Evolutionary conservation across 2,113 vertebrate species (phyloP).

Genomic region (Tursiops truncatus): DNA sequence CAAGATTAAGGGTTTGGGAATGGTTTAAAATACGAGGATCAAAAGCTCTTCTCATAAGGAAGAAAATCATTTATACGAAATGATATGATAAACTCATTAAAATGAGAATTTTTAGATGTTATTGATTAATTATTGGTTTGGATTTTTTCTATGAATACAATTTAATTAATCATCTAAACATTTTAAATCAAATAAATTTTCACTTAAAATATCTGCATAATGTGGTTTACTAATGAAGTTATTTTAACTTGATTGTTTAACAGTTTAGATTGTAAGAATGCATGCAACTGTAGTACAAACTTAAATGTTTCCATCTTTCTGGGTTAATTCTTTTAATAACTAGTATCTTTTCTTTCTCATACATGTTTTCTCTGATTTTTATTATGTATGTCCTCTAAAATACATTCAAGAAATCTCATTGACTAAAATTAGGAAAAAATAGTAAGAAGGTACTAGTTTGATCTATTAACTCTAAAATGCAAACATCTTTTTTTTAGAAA

Average conservation of each 20-base stretch:
- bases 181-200: not conserved
- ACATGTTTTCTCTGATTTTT: conserved; percentile 19
- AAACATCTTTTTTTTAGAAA: not conserved
- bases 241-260: not conserved
- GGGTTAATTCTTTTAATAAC: not conserved
- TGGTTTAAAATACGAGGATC: not conserved
- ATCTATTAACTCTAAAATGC: not conserved
- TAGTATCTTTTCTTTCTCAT: not conserved
- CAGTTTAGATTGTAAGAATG: not conserved
- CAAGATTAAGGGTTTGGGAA: not conserved
- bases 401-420: not conserved
- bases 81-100: not conserved
- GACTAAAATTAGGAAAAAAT: not conserved
- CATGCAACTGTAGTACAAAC: not conserved
- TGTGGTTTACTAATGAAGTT: not conserved
- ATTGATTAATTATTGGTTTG: not conserved
- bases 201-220: not conserved
- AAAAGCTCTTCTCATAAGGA: not conserved
- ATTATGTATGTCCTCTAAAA: not conserved
- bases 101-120: not conserved
- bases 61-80: not conserved
- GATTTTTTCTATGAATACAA: not conserved
- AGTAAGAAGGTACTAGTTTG: not conserved
- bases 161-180: not conserved
- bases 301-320: not conserved